Conservation (phyloP, 2,113 vertebrate species). For the Nibea albiflora region DNA sequence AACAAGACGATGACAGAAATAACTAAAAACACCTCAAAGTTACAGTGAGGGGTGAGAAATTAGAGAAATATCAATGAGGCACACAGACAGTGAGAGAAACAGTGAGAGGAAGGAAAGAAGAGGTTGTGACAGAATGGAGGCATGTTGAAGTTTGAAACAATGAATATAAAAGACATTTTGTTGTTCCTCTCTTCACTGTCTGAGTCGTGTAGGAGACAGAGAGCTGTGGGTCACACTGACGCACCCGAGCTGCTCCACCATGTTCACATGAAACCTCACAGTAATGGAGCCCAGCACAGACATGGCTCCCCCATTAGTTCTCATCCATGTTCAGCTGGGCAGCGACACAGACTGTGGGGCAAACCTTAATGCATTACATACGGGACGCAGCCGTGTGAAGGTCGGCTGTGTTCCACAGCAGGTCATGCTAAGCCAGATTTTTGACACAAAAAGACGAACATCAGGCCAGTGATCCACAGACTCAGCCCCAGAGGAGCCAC, state of each 20-base stretch:
- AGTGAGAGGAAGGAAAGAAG: too few species aligned
- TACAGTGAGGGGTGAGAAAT: too few species aligned
- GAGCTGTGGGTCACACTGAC: background rate
- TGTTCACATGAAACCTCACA: background rate
- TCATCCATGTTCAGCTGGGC: background rate
- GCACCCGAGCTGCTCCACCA: background rate
- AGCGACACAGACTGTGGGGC: background rate
- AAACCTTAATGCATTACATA: conserved; percentile 27
- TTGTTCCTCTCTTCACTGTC: background rate
- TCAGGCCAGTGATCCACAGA: background rate
- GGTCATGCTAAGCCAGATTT: background rate
- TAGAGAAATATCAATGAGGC: background rate
- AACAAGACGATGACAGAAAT: background rate
- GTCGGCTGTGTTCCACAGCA: background rate
- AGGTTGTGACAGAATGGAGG: background rate
- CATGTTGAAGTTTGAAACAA: background rate
- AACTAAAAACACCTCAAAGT: too few species aligned
- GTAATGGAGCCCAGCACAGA: conserved; percentile 1
- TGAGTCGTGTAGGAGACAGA: background rate
- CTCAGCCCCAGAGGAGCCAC: background rate
- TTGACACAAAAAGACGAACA: background rate
- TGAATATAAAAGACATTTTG: background rate
- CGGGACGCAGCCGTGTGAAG: background rate
- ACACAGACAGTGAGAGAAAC: background rate
- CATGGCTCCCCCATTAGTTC: conserved; percentile 46